Percentiles rank a stretch among this genome's conserved stretches.
phyloP scores from a whole-genome alignment of 2,113 vertebrate genomes.

The Noctilio leporinus region DNA sequence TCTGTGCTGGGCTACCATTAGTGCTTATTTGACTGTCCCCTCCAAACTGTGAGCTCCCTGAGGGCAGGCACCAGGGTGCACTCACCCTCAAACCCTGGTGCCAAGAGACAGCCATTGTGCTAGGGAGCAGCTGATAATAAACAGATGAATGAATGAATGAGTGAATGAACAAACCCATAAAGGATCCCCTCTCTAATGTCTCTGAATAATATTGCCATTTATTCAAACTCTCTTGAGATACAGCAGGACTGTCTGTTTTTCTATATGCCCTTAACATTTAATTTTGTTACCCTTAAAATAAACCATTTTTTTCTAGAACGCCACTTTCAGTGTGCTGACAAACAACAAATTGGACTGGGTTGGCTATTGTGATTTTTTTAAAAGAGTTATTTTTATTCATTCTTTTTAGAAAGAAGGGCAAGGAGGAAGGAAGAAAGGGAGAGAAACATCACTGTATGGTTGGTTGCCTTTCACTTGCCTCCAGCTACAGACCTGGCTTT shows the following conservation, averaged over 20 bases:
- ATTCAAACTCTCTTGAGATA: too few species aligned
- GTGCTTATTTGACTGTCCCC: background rate
- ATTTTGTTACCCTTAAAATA: background rate
- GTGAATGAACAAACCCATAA: background rate
- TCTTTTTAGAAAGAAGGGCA: too few species aligned
- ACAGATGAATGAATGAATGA: background rate
- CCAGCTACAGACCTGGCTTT: too few species aligned
- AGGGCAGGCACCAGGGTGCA: background rate
- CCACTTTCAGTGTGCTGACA: background rate
- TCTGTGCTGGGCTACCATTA: background rate
- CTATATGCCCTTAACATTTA: background rate
- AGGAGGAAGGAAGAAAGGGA: too few species aligned
- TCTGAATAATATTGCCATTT: background rate
- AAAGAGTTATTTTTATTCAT: too few species aligned
- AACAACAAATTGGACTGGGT: background rate
- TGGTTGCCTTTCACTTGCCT: too few species aligned
- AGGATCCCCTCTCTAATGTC: background rate
- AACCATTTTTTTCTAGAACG: background rate
- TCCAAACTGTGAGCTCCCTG: background rate
- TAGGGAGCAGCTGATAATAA: background rate
- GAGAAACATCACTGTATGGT: too few species aligned
- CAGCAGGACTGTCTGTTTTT: background rate
- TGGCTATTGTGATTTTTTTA: rapidly evolving
- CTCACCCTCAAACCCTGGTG: background rate
- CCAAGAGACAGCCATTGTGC: background rate